These are phyloP conservation scores for Vespertilio murinus DNA, from an alignment of 2,797 vertebrate genomes.

Conservation along the genomic window DNA sequence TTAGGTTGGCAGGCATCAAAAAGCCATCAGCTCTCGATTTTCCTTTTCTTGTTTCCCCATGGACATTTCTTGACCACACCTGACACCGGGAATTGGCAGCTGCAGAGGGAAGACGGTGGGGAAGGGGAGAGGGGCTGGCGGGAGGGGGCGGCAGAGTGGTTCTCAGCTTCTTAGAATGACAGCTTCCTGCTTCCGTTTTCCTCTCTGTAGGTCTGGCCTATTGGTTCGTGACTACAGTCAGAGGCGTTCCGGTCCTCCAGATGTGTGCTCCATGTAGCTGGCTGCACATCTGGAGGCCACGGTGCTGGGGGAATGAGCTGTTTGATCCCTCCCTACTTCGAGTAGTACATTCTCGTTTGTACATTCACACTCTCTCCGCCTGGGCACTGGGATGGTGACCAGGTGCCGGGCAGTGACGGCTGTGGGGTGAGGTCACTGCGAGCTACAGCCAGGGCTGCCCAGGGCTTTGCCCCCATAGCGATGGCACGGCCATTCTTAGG, in stretches of 20 bases:
- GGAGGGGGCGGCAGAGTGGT: fast-evolving
- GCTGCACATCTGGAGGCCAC: neutral
- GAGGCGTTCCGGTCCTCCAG: neutral
- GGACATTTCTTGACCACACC: neutral
- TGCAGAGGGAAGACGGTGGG: fast-evolving
- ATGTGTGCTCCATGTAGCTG: neutral
- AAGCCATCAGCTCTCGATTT: neutral
- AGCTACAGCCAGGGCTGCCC: no score
- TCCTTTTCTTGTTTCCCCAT: neutral
- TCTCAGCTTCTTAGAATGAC: fast-evolving
- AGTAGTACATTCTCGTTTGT: neutral
- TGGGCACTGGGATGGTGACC: neutral
- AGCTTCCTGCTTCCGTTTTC: neutral
- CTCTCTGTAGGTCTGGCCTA: fast-evolving
- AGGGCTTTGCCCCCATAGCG: neutral
- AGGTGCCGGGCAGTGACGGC: neutral
- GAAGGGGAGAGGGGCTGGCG: no score
- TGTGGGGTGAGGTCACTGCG: fast-evolving
- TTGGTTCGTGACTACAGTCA: neutral
- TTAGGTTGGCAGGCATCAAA: neutral
- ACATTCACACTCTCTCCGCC: fast-evolving
- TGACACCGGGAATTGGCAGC: neutral
- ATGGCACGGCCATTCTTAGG: neutral
- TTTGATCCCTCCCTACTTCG: fast-evolving
- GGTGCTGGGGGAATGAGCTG: neutral